A percentile compares a stretch with the other conserved stretches of the same genome.
Evolutionary conservation across 2,797 vertebrate genomes (phyloP).

Genomic region (Eulemur rubriventer): DNA sequence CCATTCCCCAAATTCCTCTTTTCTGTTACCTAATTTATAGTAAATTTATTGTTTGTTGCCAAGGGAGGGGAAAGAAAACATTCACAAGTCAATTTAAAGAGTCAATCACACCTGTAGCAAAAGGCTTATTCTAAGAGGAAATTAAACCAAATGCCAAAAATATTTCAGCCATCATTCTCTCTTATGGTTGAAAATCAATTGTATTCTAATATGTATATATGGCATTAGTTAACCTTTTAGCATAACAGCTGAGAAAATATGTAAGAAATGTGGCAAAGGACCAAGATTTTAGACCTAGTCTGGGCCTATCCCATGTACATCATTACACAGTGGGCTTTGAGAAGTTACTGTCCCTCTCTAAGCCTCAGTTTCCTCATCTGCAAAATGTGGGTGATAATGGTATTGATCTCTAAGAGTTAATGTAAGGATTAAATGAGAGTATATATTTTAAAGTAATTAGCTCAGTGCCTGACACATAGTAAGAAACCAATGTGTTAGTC

Average conservation of each 20-base stretch:
- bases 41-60: conserved; percentile 10
- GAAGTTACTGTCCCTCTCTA: not conserved
- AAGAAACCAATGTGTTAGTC: not conserved
- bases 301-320: not conserved
- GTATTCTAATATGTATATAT: not conserved
- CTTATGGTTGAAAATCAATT: not conserved
- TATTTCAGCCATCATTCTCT: conserved; percentile 9
- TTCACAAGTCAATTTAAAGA: not conserved
- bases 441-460: not conserved
- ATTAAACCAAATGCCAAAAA: conserved; percentile 24
- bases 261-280: conserved; percentile 21
- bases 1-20: not conserved
- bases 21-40: conserved; percentile 26
- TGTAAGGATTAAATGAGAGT: conserved; percentile 27
- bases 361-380: not conserved
- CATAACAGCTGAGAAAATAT: conserved; percentile 15
- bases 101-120: not conserved
- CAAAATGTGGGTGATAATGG: not conserved
- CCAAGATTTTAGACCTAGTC: not conserved
- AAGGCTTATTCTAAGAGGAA: not conserved
- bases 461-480: not conserved
- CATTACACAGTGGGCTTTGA: not conserved
- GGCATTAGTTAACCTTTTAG: not conserved
- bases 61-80: not conserved
- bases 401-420: not conserved